A percentile compares a stretch with the other conserved stretches of the same genome.
These are phyloP conservation scores for Eupithecia tripunctaria DNA, from an alignment of 2,888 invertebrate species.

Conservation along the genomic window DNA sequence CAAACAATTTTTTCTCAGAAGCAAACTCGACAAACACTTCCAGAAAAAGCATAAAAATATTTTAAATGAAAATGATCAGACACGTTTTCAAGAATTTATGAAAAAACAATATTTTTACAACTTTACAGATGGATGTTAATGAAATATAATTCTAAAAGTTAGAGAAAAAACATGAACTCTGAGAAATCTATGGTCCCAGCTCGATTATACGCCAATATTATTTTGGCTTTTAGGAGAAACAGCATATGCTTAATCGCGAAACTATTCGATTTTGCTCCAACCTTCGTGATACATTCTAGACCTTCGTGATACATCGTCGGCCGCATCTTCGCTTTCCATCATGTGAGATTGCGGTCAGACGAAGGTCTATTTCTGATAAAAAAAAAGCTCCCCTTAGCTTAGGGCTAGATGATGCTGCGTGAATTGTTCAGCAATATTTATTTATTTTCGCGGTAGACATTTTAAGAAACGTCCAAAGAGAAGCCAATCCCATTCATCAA, in stretches of 20 bases:
- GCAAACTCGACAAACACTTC: background rate
- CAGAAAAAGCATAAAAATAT: background rate
- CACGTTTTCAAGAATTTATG: background rate
- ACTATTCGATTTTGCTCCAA: background rate
- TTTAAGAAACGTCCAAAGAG: background rate
- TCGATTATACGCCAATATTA: background rate
- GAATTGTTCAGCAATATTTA: background rate
- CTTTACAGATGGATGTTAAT: background rate
- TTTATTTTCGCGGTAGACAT: background rate
- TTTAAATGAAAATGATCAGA: background rate
- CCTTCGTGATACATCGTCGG: too few relatives aligned
- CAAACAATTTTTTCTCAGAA: background rate
- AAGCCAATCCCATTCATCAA: constrained; percentile 19
- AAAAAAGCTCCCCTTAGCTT: background rate
- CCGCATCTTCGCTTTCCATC: too few relatives aligned
- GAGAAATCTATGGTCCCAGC: background rate
- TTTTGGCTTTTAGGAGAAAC: background rate
- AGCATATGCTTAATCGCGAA: background rate
- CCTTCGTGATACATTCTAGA: too few relatives aligned
- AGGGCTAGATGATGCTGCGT: background rate
- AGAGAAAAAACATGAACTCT: background rate
- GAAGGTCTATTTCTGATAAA: too few relatives aligned
- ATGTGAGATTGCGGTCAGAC: too few relatives aligned
- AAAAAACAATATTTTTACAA: background rate
- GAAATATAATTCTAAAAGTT: background rate